These are phyloP conservation scores for Heliconius nattereri DNA, from an alignment of 1,140 invertebrate genomes.

Conservation along the genomic window DNA sequence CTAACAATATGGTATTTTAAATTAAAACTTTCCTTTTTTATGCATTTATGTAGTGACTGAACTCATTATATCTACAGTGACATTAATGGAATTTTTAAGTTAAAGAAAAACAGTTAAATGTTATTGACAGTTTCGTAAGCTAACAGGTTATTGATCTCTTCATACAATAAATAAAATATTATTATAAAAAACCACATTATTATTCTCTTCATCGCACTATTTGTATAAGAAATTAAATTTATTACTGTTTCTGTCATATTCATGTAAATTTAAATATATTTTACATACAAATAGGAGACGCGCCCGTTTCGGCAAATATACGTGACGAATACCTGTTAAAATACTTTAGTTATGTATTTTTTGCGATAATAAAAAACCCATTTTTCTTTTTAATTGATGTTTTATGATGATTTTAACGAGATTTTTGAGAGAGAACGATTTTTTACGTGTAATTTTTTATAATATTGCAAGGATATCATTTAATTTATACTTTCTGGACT, in stretches of 20 bases:
- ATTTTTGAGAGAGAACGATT: too few relatives aligned
- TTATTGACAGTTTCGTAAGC: too few relatives aligned
- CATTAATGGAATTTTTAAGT: too few relatives aligned
- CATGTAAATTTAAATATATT: neutral
- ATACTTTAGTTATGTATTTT: neutral
- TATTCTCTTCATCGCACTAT: neutral
- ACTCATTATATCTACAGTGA: too few relatives aligned
- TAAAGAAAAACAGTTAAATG: too few relatives aligned
- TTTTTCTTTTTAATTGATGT: neutral
- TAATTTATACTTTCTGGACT: neutral
- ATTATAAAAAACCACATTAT: neutral
- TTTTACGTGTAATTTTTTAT: neutral
- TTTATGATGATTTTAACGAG: neutral
- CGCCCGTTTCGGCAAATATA: neutral
- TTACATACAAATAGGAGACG: neutral
- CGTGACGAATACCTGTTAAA: neutral
- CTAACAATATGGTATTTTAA: too few relatives aligned
- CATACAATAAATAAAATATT: neutral
- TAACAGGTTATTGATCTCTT: too few relatives aligned
- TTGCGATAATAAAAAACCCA: neutral
- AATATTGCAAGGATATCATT: neutral
- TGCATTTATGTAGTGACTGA: neutral
- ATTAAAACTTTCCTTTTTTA: neutral
- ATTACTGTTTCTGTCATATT: neutral
- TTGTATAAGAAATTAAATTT: neutral